Conservation (phyloP, 1,140 invertebrate species). For the Bombus turneri region DNA sequence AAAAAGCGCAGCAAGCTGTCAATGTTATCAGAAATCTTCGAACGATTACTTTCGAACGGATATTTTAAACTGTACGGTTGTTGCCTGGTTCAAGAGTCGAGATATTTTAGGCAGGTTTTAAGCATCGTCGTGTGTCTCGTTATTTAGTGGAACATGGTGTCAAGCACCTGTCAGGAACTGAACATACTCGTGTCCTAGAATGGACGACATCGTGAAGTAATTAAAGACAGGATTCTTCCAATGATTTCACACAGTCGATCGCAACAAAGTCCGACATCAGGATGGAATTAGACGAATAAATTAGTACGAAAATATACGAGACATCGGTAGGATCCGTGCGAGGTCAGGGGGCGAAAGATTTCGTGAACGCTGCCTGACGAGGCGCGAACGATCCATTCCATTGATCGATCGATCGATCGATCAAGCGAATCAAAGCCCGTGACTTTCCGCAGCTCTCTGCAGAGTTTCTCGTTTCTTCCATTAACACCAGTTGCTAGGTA, state of each 20-base stretch:
- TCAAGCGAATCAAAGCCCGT: slow-evolving; percentile 35
- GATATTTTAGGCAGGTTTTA: background rate
- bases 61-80: background rate
- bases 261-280: background rate
- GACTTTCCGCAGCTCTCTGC: background rate
- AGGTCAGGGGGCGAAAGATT: slow-evolving; percentile 9
- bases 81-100: no score
- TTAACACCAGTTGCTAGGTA: background rate
- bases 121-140: background rate
- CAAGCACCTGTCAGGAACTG: background rate
- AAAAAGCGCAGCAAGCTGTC: background rate
- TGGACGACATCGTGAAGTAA: background rate
- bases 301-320: slow-evolving; percentile 46
- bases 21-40: slow-evolving; percentile 8
- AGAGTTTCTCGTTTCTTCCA: background rate
- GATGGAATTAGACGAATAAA: slow-evolving; percentile 44
- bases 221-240: background rate
- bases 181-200: background rate
- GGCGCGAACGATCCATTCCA: slow-evolving; percentile 38
- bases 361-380: slow-evolving; percentile 8
- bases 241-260: slow-evolving; percentile 3
- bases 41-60: background rate
- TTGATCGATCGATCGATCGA: slow-evolving; percentile 53
- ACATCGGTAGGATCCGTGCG: background rate
- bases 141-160: background rate